Percentiles rank a stretch among this genome's conserved stretches.
Conservation (phyloP, 1,140 invertebrate genomes). For the Eupristina koningsbergeri region DNA sequence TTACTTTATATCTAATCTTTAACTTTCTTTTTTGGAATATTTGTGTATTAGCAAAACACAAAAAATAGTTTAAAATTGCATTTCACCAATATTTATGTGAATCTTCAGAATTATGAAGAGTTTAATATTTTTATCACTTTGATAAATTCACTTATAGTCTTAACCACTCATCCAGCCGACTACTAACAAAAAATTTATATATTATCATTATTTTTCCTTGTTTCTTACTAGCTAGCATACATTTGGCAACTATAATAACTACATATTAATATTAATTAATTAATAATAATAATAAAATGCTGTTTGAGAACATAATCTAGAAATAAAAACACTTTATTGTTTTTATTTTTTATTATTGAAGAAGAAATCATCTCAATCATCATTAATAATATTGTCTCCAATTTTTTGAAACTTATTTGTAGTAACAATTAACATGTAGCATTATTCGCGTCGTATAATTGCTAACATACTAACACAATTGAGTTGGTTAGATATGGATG, state of each 20-base stretch:
- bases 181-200: conserved; percentile 64
- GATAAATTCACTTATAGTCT: conserved; percentile 59
- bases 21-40: neutral
- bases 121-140: conserved; percentile 11
- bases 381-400: conserved; percentile 7
- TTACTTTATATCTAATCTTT: neutral
- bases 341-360: neutral
- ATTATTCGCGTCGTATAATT: conserved; percentile 19
- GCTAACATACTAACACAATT: conserved; percentile 55
- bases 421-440: conserved; percentile 26
- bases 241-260: neutral
- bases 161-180: conserved; percentile 74
- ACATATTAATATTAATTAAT: neutral
- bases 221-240: neutral
- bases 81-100: neutral
- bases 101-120: neutral
- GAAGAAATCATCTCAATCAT: neutral
- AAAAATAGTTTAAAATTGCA: neutral
- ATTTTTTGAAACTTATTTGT: neutral
- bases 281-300: conserved; percentile 1
- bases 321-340: conserved; percentile 8
- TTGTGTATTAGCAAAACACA: neutral
- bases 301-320: neutral
- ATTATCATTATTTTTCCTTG: conserved; percentile 15
- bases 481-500: conserved; percentile 92